Evolutionary conservation across 2,113 vertebrate species (phyloP).

Genomic region (Cyanoramphus novaezelandiae): DNA sequence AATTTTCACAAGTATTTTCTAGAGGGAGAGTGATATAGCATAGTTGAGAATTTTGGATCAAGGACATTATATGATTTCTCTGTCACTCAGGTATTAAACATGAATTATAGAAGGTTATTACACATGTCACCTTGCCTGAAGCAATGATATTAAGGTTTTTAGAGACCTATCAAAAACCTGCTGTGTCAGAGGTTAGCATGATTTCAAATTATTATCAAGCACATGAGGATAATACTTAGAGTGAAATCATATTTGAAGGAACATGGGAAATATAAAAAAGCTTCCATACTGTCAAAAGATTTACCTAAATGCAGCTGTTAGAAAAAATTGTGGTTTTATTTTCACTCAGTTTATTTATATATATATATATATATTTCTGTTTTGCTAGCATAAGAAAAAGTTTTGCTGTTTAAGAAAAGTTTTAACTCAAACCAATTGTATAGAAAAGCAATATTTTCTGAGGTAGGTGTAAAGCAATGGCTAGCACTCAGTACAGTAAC

Average conservation of each 20-base stretch:
- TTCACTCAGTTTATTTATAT: background rate
- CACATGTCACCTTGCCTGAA: constrained; percentile 88
- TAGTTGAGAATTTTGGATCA: constrained; percentile 73
- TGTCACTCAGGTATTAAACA: constrained; percentile 86
- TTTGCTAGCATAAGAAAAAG: background rate
- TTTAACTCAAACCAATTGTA: background rate
- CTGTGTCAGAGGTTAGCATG: constrained; percentile 83
- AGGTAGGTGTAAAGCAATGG: background rate
- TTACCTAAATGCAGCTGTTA: background rate
- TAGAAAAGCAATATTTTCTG: background rate
- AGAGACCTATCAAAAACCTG: constrained; percentile 82
- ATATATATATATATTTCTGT: background rate
- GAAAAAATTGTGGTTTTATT: background rate
- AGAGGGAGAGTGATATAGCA: background rate
- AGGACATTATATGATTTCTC: constrained; percentile 73
- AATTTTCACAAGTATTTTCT: constrained; percentile 56
- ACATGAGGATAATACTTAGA: constrained; percentile 14
- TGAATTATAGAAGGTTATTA: constrained; percentile 86
- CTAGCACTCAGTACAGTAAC: background rate
- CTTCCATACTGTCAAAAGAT: background rate
- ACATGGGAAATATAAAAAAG: background rate
- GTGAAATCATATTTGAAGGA: constrained; percentile 59
- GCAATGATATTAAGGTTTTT: constrained; percentile 84
- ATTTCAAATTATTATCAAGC: constrained; percentile 75
- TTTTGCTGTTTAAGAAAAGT: background rate